phyloP scores from a whole-genome alignment of 2,113 vertebrate genomes.

The Phocoena sinus region DNA sequence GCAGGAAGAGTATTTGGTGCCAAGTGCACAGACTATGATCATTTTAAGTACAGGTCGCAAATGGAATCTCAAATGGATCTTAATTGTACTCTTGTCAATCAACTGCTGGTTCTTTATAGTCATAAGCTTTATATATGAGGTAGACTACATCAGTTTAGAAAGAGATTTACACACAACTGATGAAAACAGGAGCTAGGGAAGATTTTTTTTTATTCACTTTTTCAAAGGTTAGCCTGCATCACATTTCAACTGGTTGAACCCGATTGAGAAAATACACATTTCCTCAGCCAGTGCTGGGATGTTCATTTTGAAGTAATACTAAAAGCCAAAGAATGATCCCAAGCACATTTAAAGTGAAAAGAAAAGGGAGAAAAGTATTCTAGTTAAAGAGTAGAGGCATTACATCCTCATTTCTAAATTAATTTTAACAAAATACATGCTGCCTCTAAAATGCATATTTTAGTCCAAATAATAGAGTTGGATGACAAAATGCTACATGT shows the following conservation, averaged over 20 bases:
- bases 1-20: neutral
- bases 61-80: neutral
- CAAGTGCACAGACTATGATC: neutral
- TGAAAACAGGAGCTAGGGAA: neutral
- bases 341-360: neutral
- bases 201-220: neutral
- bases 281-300: neutral
- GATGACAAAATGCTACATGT: neutral
- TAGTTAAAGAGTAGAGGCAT: neutral
- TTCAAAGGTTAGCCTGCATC: neutral
- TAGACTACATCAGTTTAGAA: neutral
- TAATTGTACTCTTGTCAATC: neutral
- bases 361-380: neutral
- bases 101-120: conserved; percentile 21
- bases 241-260: neutral
- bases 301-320: neutral
- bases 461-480: neutral
- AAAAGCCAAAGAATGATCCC: neutral
- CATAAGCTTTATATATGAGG: neutral
- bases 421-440: neutral
- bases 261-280: neutral
- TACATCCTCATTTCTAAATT: neutral
- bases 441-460: neutral
- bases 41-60: neutral
- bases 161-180: neutral